A percentile compares a stretch with the other conserved stretches of the same genome.
These are phyloP conservation scores for Siniperca knerii DNA, from an alignment of 2,113 vertebrate genomes.

Conservation along the genomic window DNA sequence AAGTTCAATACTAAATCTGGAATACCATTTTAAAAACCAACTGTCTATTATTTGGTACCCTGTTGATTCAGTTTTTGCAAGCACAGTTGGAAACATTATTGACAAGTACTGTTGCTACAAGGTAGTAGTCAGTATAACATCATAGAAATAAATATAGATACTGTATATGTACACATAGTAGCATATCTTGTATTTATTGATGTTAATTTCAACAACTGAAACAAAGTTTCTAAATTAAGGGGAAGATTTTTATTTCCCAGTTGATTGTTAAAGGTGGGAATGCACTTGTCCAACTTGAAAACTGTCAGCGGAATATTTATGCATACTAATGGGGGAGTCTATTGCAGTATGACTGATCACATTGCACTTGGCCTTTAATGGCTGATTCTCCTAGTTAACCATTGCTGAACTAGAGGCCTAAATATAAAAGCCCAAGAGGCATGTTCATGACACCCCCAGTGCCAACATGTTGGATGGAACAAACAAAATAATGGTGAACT, in stretches of 20 bases:
- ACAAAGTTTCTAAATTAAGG: not conserved
- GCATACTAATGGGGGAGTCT: not conserved
- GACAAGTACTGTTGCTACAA: too few species aligned
- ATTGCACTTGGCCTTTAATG: not conserved
- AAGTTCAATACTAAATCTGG: not conserved
- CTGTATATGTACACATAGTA: not conserved
- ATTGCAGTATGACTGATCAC: conserved; percentile 4
- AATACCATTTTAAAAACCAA: too few species aligned
- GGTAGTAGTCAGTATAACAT: too few species aligned
- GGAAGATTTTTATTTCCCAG: not conserved
- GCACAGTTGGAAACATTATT: too few species aligned
- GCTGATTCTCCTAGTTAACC: conserved; percentile 5
- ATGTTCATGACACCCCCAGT: not conserved
- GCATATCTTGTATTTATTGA: not conserved
- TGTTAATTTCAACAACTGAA: not conserved
- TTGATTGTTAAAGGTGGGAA: not conserved
- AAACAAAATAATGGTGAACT: not conserved
- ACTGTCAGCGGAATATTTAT: not conserved
- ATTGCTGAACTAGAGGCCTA: not conserved
- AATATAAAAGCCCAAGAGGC: not conserved
- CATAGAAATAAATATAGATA: not conserved
- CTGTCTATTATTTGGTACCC: too few species aligned
- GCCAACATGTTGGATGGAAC: not conserved
- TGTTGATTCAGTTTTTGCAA: too few species aligned
- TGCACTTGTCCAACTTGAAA: not conserved